Percentiles rank a stretch among this genome's conserved stretches.
Conservation (phyloP, 2,888 invertebrate species). For the Lordiphosa andalusiaca region DNA sequence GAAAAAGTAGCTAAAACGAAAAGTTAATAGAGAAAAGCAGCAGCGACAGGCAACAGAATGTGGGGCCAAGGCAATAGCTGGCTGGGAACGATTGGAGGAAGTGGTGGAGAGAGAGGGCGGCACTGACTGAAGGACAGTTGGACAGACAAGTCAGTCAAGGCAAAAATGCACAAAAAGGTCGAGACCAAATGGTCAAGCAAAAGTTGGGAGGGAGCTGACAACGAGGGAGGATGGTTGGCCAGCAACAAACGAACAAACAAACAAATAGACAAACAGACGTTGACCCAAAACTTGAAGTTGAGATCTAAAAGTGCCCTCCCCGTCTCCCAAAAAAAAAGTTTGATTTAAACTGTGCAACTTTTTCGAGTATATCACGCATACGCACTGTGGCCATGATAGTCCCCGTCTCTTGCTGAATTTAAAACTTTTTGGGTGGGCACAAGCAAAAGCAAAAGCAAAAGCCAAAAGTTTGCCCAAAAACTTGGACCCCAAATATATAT, state of each 20-base stretch:
- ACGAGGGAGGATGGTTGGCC: constrained; percentile 27
- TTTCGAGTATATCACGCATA: constrained; percentile 71
- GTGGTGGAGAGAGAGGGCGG: neutral
- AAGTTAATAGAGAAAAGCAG: constrained; percentile 74
- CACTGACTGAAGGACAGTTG: constrained; percentile 19
- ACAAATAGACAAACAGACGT: constrained; percentile 74
- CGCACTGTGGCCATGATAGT: constrained; percentile 65
- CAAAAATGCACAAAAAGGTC: constrained; percentile 71
- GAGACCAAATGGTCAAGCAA: constrained; percentile 57
- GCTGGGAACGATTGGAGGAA: constrained; percentile 6
- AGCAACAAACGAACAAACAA: constrained; percentile 76
- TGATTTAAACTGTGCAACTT: constrained; percentile 72
- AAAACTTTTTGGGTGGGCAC: constrained; percentile 51
- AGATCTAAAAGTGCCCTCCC: constrained; percentile 55
- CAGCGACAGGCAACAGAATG: constrained; percentile 60
- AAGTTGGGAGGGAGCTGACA: constrained; percentile 64
- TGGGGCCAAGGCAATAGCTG: constrained; percentile 65
- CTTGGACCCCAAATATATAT: constrained; percentile 41
- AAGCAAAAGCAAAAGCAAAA: constrained; percentile 47
- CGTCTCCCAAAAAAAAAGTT: constrained; percentile 52
- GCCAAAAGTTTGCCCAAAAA: constrained; percentile 69
- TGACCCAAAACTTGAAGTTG: constrained; percentile 75
- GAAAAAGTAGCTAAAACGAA: constrained; percentile 73
- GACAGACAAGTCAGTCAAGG: constrained; percentile 67
- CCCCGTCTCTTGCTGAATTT: constrained; percentile 48